phyloP scores from a whole-genome alignment of 2,797 vertebrate genomes.

The Argya squamiceps region DNA sequence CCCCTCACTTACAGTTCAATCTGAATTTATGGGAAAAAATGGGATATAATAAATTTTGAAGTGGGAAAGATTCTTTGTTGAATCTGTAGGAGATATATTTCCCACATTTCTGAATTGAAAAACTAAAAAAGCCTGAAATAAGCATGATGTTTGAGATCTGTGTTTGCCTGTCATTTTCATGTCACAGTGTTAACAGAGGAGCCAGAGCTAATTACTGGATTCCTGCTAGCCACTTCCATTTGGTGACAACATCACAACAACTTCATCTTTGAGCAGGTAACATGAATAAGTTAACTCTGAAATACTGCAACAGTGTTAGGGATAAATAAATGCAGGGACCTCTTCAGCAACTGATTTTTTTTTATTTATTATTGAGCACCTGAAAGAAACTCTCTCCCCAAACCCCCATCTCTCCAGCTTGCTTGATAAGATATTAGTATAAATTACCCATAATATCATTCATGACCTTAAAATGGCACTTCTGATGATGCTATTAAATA shows the following conservation, averaged over 20 bases:
- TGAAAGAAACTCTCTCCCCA: background rate
- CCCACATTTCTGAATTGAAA: background rate
- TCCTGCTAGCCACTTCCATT: background rate
- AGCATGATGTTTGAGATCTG: rapidly evolving
- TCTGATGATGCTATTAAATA: background rate
- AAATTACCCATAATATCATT: background rate
- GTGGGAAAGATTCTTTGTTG: background rate
- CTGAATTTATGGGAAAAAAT: background rate
- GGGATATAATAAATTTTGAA: background rate
- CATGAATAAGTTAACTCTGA: background rate
- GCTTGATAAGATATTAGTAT: background rate
- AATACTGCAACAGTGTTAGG: background rate
- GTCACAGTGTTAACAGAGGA: background rate
- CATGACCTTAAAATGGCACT: background rate
- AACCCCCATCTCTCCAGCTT: background rate
- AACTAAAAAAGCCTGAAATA: background rate
- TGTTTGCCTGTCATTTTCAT: rapidly evolving
- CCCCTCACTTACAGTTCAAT: background rate
- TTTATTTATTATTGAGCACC: background rate
- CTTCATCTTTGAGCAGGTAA: background rate
- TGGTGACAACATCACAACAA: background rate
- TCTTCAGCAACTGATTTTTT: background rate
- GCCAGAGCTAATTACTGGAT: background rate
- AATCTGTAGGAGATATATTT: background rate
- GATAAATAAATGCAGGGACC: background rate